phyloP scores from a whole-genome alignment of 2,888 invertebrate species.

The Diachrysia chrysitis region DNA sequence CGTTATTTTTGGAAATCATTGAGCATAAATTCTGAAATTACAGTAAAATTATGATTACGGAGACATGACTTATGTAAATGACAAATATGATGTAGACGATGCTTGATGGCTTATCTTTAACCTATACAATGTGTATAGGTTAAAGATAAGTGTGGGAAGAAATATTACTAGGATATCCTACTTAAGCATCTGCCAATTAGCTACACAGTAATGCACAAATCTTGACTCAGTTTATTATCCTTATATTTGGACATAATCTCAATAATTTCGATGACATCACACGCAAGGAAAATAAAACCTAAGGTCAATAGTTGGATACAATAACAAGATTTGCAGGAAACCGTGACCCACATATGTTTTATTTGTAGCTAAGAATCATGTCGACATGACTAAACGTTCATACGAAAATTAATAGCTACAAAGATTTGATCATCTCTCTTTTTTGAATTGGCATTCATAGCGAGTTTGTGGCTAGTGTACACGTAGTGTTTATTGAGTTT shows the following conservation, averaged over 20 bases:
- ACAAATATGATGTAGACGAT: too few species aligned
- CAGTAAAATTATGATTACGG: too few species aligned
- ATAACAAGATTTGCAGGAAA: conserved; percentile 74
- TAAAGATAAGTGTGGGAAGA: neutral
- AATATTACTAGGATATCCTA: neutral
- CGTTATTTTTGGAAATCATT: neutral
- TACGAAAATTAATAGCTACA: conserved; percentile 51
- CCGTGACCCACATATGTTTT: conserved; percentile 84
- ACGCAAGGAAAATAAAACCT: conserved; percentile 60
- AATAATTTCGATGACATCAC: conserved; percentile 33
- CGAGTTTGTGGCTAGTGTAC: neutral
- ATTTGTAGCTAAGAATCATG: conserved; percentile 78
- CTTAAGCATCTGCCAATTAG: neutral
- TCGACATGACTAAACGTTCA: conserved; percentile 52
- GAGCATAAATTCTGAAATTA: neutral
- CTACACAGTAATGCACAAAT: neutral
- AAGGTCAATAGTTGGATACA: conserved; percentile 58
- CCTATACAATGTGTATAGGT: too few species aligned
- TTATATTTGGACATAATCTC: conserved; percentile 3
- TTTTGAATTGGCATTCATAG: conserved; percentile 33
- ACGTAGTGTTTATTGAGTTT: conserved; percentile 18
- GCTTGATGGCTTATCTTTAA: too few species aligned
- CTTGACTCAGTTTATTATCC: neutral
- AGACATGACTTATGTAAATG: too few species aligned
- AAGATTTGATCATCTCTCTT: conserved; percentile 41